Conservation (phyloP, 1,140 invertebrate species). For the Melitaea cinxia region DNA sequence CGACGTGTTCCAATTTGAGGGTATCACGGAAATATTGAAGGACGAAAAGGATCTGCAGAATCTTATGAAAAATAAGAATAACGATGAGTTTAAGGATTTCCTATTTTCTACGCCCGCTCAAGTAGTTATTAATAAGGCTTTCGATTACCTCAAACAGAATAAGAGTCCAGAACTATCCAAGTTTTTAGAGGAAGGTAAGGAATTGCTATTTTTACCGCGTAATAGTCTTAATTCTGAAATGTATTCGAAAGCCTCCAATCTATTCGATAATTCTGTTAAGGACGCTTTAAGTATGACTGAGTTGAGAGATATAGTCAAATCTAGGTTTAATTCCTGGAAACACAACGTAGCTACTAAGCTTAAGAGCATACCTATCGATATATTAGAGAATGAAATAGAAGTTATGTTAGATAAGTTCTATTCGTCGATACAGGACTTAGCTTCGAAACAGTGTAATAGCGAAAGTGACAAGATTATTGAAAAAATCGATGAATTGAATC, state of each 20-base stretch:
- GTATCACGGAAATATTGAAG: constrained; percentile 60
- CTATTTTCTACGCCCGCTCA: constrained; percentile 68
- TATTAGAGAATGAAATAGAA: constrained; percentile 67
- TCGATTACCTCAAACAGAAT: constrained; percentile 68
- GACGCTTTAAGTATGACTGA: constrained; percentile 69
- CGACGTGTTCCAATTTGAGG: constrained; percentile 60
- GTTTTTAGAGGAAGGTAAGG: constrained; percentile 59
- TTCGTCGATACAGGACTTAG: constrained; percentile 65
- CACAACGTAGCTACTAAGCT: constrained; percentile 63
- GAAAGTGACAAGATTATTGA: constrained; percentile 62
- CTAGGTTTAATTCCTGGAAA: constrained; percentile 67
- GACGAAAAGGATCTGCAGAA: constrained; percentile 63
- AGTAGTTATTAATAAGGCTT: constrained; percentile 71
- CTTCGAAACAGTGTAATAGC: constrained; percentile 51
- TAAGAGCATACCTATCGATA: constrained; percentile 64
- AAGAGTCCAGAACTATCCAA: constrained; percentile 62
- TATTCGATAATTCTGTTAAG: constrained; percentile 71
- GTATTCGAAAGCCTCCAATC: constrained; percentile 58
- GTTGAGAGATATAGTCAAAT: constrained; percentile 56
- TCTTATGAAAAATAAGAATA: constrained; percentile 59
- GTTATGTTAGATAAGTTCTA: constrained; percentile 69
- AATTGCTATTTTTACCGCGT: constrained; percentile 47
- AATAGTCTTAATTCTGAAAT: constrained; percentile 59
- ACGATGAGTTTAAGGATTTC: constrained; percentile 65
- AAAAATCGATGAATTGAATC: constrained; percentile 56